Conservation (phyloP, 1,140 invertebrate species). For the Bombus confusus region DNA sequence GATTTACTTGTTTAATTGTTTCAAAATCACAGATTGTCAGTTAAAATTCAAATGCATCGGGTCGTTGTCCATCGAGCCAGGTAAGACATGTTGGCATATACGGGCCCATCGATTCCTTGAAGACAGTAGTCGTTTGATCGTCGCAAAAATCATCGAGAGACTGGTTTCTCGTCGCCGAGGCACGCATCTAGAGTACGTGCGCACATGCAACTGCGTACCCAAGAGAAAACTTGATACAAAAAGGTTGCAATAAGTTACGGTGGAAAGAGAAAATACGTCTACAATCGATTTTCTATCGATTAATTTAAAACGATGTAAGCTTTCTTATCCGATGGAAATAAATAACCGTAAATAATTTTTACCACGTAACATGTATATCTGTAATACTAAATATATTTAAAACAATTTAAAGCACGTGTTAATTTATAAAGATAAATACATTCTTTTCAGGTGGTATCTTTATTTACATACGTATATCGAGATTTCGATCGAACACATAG, state of each 20-base stretch:
- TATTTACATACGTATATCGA: background rate
- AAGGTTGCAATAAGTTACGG: background rate
- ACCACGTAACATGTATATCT: background rate
- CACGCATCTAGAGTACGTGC: slow-evolving; percentile 61
- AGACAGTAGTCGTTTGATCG: slow-evolving; percentile 69
- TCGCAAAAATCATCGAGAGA: slow-evolving; percentile 69
- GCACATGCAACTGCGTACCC: slow-evolving; percentile 45
- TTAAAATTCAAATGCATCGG: background rate
- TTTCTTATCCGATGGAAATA: background rate
- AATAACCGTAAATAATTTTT: background rate
- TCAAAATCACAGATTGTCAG: background rate
- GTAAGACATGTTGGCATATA: slow-evolving; percentile 48
- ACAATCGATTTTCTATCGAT: background rate
- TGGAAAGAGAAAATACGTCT: background rate
- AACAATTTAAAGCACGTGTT: background rate
- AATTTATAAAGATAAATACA: background rate
- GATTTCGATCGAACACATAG: background rate
- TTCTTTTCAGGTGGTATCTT: background rate
- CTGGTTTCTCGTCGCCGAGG: slow-evolving; percentile 73
- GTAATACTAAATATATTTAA: background rate
- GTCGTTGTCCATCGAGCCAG: slow-evolving; percentile 37
- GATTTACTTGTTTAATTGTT: background rate
- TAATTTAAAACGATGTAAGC: background rate
- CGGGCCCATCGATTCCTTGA: slow-evolving; percentile 67
- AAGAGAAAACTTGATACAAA: slow-evolving; percentile 36